Base-by-base conservation (phyloP, 92 coral and sea anemone species). In the Heliopora coerulea region DNA sequence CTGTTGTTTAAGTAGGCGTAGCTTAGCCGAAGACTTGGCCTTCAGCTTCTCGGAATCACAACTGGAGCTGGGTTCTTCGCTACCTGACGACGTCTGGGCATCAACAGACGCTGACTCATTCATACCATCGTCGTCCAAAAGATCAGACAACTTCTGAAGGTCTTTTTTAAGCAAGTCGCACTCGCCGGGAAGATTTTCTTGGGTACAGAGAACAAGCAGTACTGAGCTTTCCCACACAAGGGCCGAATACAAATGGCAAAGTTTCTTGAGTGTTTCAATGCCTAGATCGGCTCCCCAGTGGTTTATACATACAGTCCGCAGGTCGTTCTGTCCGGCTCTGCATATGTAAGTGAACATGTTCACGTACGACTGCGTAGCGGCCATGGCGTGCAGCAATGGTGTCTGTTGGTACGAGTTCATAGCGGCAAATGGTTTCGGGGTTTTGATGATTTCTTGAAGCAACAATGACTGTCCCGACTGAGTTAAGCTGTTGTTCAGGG, bases 221-320 rank as follows among this genome's bases (percentile, higher is more conserved):
- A 93, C 91, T 15, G 93, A 90, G 11, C 87, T 93, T 84, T 93
- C 98, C 98, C 98, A 93, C 18, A 89, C 85, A 25, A 93, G 83
- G n/a, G 89, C 87, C 60, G 86, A 83, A 77, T 93, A 90, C 13
- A 93, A 77, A 41, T 90, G 87, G 58, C 95, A 79, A 24, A 93
- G 85, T 74, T 86, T 93, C 68, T 82, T 78, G 18, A 93, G 70
- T 3, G 89, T 84, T 7, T 78, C 33, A 39, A 87, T 79, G 0
- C 95, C 96, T 68, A 83, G 84, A 50, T 91, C 95, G 29, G 88
- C 81, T 0, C 98, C 98, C 98, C 98, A 93, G 68, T 90, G 98
- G 56, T 82, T 88, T 28, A 93, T 79, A 79, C 98, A 93, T 77
- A 93, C 60, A 28, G 84, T 75, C 24, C 98, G 96, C 46, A 90